These are phyloP conservation scores for Stenchaetothrips biformis DNA, from an alignment of 2,888 invertebrate species.

Conservation along the genomic window DNA sequence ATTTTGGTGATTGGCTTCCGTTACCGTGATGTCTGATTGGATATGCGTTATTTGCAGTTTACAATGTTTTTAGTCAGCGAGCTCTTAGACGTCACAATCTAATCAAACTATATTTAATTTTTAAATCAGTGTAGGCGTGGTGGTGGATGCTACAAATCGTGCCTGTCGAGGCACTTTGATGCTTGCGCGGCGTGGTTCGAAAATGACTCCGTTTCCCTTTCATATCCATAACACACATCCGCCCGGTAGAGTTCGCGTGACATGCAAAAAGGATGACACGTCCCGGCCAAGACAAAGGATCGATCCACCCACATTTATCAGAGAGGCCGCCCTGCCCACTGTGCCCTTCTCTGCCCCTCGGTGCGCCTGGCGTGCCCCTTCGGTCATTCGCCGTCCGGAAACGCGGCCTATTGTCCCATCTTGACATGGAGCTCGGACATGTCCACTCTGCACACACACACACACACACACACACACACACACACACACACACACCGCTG, in stretches of 20 bases:
- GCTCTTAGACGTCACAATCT: too few relatives aligned
- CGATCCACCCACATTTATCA: background rate
- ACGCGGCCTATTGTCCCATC: too few relatives aligned
- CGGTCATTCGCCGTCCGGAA: background rate
- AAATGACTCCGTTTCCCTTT: background rate
- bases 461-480: background rate
- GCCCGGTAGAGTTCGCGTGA: background rate
- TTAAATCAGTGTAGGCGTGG: too few relatives aligned
- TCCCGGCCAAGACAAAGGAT: conserved; percentile 6
- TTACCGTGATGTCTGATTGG: background rate
- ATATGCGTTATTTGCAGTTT: background rate
- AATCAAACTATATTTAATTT: too few relatives aligned
- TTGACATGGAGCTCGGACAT: too few relatives aligned
- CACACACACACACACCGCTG: background rate
- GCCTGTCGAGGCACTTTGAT: too few relatives aligned
- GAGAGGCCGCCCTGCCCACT: background rate
- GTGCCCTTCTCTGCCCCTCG: background rate
- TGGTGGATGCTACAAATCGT: too few relatives aligned
- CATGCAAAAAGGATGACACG: conserved; percentile 18
- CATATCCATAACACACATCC: conserved; percentile 1
- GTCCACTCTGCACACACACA: background rate
- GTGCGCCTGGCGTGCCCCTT: background rate
- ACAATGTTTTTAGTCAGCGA: too few relatives aligned
- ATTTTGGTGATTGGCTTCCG: too few relatives aligned
- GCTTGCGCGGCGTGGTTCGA: too few relatives aligned